Base-by-base conservation (phyloP, 2,797 vertebrate species). In the Sebastes umbrosus region DNA sequence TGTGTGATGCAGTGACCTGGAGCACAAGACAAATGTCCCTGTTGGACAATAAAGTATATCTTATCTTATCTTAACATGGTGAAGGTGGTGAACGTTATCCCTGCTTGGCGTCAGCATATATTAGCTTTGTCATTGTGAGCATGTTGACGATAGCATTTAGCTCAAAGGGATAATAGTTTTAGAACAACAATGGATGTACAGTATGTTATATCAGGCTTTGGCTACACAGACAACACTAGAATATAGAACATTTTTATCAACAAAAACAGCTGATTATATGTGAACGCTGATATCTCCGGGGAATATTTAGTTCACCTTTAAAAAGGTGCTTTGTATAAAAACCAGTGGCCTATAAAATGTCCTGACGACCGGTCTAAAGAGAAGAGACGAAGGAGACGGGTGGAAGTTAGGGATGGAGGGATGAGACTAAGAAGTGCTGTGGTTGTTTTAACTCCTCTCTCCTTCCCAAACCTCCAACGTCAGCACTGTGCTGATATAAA, bases 401-500 rank as follows among this genome's bases (percentile, higher is more conserved):
- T 10, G 59, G 18, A 20, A 22, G 8, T 29, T 4, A 20, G 24
- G 12, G 32, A 65, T 39, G 62, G 6, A 39, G n/a, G 12, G 34
- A 39, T 13, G 32, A n/a, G 8, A 57, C 1, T 13, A 55, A 67
- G 64, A 75, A 59, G 25, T 43, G 27, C 68, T 79, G 69, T 54
- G 22, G 24, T 54, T 46, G 24, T 67, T 81, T 59, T 14, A 68
- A 63, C 67, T 58, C 31, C 24, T 73, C 25, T 52, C 20, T 79
- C 29, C 63, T 52, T 57, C 18, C 0, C 22, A 25, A 69, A 65
- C 39, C 7, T 14, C 25, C 32, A 8, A 12, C 50, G 32, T 78
- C 72, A 82, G 66, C 81, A 70, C 66, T 27, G 63, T 8, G 52
- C 74, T 32, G 43, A 76, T 43, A 58, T 18, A 59, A 67, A 11